phyloP scores from a whole-genome alignment of 2,113 vertebrate species.

The Odocoileus virginianus region DNA sequence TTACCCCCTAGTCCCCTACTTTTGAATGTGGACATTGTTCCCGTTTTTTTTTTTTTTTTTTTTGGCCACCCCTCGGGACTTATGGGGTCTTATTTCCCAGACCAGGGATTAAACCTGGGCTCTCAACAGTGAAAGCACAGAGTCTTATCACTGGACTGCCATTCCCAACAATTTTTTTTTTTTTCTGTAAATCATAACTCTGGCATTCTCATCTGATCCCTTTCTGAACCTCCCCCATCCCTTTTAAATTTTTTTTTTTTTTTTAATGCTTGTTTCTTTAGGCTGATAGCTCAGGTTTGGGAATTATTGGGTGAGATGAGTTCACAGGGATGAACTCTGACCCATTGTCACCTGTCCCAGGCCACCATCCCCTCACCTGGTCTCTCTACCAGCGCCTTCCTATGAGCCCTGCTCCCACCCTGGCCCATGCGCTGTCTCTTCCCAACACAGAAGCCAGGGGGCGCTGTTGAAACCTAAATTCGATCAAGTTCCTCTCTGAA shows the following conservation, averaged over 20 bases:
- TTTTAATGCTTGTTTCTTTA: not conserved
- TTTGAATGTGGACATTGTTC: rapidly evolving
- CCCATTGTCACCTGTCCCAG: rapidly evolving
- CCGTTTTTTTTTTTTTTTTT: rapidly evolving
- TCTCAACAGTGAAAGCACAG: not conserved
- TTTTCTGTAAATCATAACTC: not conserved
- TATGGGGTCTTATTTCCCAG: not conserved
- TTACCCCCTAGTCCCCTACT: rapidly evolving
- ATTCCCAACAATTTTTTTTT: not conserved
- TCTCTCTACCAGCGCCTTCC: rapidly evolving
- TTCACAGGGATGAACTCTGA: not conserved
- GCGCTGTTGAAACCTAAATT: not conserved
- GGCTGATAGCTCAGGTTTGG: not conserved
- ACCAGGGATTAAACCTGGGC: not conserved
- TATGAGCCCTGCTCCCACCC: rapidly evolving
- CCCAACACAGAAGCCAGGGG: not conserved
- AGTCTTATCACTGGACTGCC: not conserved
- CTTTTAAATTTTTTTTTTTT: not conserved
- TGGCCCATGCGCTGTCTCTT: not conserved
- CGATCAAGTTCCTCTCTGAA: rapidly evolving
- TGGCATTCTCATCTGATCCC: not conserved
- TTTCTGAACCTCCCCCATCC: not conserved
- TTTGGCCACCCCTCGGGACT: not conserved
- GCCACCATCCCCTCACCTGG: not conserved
- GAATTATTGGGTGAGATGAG: not conserved